phyloP scores from a whole-genome alignment of 35 echinoderm and acorn worm species.

The Ophioderma brevispina region DNA sequence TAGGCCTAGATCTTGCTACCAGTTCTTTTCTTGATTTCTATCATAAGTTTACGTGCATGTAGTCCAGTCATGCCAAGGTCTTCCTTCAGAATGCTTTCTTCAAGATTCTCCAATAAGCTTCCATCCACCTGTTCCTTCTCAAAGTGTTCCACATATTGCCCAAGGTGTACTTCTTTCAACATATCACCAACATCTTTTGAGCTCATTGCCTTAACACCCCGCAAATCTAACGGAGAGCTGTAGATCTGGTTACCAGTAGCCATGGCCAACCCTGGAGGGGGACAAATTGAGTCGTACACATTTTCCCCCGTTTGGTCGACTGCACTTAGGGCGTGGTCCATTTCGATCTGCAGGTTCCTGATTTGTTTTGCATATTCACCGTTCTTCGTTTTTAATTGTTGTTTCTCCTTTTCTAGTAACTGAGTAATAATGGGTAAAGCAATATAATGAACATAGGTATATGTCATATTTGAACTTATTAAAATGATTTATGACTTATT shows the following conservation, averaged over 20 bases:
- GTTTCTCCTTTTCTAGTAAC: constrained; percentile 6
- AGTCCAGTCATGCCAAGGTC: constrained; percentile 65
- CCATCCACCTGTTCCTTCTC: constrained; percentile 58
- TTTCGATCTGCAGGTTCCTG: background rate
- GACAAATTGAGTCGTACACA: background rate
- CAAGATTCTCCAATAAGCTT: constrained; percentile 37
- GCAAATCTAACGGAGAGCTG: background rate
- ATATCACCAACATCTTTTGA: background rate
- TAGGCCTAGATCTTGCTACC: no score
- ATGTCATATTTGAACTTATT: no score
- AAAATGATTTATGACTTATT: no score
- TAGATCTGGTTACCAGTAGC: background rate
- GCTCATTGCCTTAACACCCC: background rate
- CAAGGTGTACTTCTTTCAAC: constrained; percentile 25
- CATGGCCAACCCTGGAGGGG: no score
- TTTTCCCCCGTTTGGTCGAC: background rate
- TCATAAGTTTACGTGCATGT: constrained; percentile 51
- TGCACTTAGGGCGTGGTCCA: constrained; percentile 9
- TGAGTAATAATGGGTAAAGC: no score
- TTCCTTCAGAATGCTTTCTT: constrained; percentile 43
- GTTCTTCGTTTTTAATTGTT: background rate
- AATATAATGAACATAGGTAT: no score
- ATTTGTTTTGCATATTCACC: background rate
- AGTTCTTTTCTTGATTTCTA: background rate
- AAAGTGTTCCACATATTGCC: constrained; percentile 46